Conservation (phyloP, 2,113 vertebrate species). For the Clarias gariepinus region DNA sequence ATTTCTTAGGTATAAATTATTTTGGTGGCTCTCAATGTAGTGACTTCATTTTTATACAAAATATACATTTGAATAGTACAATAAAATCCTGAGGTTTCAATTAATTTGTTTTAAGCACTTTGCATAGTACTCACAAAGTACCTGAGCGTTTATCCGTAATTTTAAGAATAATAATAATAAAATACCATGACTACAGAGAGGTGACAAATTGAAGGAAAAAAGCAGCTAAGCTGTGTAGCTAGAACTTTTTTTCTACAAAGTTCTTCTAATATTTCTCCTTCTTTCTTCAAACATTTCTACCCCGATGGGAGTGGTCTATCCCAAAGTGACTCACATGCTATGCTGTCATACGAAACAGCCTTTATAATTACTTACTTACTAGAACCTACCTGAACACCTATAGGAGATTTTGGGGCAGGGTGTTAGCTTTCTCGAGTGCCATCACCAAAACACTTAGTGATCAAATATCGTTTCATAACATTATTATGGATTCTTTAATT, state of each 20-base stretch:
- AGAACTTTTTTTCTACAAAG: background rate
- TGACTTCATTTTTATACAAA: background rate
- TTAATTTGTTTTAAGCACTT: background rate
- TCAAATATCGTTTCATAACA: background rate
- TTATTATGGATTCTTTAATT: background rate
- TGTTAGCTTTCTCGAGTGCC: background rate
- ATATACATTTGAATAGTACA: background rate
- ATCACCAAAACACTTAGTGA: background rate
- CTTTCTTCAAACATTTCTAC: background rate
- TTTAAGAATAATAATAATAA: background rate
- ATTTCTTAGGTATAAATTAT: background rate
- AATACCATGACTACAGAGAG: background rate
- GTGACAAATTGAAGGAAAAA: background rate
- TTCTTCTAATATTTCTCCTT: background rate
- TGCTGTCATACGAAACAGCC: background rate
- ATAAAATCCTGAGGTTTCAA: background rate
- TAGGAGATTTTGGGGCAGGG: background rate
- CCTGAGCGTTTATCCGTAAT: background rate
- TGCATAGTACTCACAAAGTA: background rate
- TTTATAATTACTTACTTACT: background rate
- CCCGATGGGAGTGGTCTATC: background rate
- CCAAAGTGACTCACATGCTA: background rate
- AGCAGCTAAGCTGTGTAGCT: background rate
- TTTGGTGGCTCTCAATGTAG: background rate
- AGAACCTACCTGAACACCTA: background rate